Conservation (phyloP, 2,888 invertebrate species). For the Sesia bembeciformis region DNA sequence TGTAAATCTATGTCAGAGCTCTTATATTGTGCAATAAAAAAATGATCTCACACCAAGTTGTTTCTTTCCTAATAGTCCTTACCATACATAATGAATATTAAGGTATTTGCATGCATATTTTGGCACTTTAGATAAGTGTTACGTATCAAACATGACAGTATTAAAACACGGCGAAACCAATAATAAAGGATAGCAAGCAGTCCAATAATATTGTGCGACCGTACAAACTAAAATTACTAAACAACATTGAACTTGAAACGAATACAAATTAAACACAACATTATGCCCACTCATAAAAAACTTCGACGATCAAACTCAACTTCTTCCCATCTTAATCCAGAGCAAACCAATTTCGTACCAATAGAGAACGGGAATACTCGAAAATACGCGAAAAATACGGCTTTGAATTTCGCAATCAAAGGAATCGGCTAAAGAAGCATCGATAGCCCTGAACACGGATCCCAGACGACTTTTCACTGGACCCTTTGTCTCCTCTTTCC, state of each 20-base stretch:
- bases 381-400: neutral
- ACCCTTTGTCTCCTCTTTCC: conserved; percentile 33
- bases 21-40: no score
- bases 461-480: conserved; percentile 42
- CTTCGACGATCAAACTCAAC: neutral
- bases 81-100: no score
- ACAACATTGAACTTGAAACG: neutral
- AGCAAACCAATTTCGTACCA: conserved; percentile 17
- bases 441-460: conserved; percentile 30
- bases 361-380: conserved; percentile 10
- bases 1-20: no score
- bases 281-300: neutral
- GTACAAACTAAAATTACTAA: neutral
- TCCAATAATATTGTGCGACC: no score
- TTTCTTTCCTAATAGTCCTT: no score
- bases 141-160: no score
- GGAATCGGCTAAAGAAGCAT: conserved; percentile 34
- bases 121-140: no score
- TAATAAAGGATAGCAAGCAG: no score
- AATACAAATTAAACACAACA: neutral
- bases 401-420: conserved; percentile 41
- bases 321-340: conserved; percentile 10
- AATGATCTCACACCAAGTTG: no score
- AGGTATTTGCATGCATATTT: no score
- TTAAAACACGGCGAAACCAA: no score